Conservation (phyloP, 2,888 invertebrate species). For the Drosophila quasianomalipes region DNA sequence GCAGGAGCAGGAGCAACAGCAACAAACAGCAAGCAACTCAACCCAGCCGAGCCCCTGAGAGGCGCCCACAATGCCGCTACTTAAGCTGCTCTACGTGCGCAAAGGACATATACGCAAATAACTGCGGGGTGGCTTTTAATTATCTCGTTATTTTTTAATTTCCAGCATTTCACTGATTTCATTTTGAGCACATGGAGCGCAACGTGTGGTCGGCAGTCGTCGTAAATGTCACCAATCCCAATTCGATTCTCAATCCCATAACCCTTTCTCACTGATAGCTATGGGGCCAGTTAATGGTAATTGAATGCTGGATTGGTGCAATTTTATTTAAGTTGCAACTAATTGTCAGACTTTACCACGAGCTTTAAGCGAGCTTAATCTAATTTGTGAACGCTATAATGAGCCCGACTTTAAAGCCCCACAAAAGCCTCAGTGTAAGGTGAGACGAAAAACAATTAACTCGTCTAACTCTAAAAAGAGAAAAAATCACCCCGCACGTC, state of each 20-base stretch:
- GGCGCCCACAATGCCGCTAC: slow-evolving; percentile 62
- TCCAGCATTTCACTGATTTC: slow-evolving; percentile 75
- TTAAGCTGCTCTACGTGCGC: slow-evolving; percentile 73
- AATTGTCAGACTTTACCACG: slow-evolving; percentile 45
- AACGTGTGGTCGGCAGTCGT: slow-evolving; percentile 24
- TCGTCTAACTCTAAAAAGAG: slow-evolving; percentile 26
- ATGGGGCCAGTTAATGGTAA: slow-evolving; percentile 18
- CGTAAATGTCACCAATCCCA: slow-evolving; percentile 18
- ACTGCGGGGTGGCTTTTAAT: slow-evolving; percentile 83
- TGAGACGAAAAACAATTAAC: slow-evolving; percentile 72
- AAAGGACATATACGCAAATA: slow-evolving; percentile 63
- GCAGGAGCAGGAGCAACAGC: not conserved
- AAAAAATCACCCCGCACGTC: slow-evolving; percentile 40
- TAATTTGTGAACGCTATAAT: slow-evolving; percentile 58
- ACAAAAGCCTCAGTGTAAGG: slow-evolving; percentile 54
- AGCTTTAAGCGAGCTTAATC: slow-evolving; percentile 33
- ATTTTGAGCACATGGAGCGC: slow-evolving; percentile 63
- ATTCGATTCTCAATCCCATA: slow-evolving; percentile 2
- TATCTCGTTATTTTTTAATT: slow-evolving; percentile 83
- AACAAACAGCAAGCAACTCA: slow-evolving; percentile 17
- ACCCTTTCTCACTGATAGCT: not conserved
- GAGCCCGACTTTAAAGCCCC: slow-evolving; percentile 60
- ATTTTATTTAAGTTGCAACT: slow-evolving; percentile 45
- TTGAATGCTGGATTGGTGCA: slow-evolving; percentile 22
- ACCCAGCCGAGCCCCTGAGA: slow-evolving; percentile 6